Evolutionary conservation across 1,140 invertebrate species (phyloP).

Genomic region (Cotesia vestalis): DNA sequence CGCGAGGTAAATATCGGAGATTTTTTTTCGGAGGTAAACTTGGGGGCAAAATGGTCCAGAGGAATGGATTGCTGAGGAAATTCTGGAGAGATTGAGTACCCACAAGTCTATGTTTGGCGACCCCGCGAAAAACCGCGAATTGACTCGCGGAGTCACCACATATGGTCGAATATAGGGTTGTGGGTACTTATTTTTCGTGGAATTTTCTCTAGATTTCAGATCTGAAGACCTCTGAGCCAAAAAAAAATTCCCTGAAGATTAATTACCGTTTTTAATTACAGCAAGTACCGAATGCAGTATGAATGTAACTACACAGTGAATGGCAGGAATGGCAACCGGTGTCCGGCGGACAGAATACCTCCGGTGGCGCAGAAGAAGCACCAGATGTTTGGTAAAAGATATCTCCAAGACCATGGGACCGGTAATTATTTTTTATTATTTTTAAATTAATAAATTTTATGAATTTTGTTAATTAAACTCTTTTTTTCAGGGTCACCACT

Average conservation of each 20-base stretch:
- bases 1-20: constrained; percentile 51
- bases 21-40: background rate
- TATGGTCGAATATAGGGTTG: too few species aligned
- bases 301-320: constrained; percentile 74
- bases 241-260: too few species aligned
- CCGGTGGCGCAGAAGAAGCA: constrained; percentile 90
- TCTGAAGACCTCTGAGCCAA: too few species aligned
- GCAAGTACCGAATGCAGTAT: constrained; percentile 80
- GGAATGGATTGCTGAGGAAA: background rate
- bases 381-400: constrained; percentile 88
- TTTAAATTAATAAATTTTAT: background rate
- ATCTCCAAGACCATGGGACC: constrained; percentile 73
- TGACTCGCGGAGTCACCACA: too few species aligned
- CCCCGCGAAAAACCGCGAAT: too few species aligned
- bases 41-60: too few species aligned
- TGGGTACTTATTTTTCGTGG: too few species aligned
- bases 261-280: constrained; percentile 49
- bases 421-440: constrained; percentile 38
- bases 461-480: background rate
- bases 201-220: too few species aligned
- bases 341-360: constrained; percentile 65
- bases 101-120: constrained; percentile 4
- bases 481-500: constrained; percentile 50
- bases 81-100: constrained; percentile 8
- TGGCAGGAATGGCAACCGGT: constrained; percentile 53